Conservation (phyloP, 35 echinoderm and acorn worm genomes). For the Lytechinus pictus region DNA sequence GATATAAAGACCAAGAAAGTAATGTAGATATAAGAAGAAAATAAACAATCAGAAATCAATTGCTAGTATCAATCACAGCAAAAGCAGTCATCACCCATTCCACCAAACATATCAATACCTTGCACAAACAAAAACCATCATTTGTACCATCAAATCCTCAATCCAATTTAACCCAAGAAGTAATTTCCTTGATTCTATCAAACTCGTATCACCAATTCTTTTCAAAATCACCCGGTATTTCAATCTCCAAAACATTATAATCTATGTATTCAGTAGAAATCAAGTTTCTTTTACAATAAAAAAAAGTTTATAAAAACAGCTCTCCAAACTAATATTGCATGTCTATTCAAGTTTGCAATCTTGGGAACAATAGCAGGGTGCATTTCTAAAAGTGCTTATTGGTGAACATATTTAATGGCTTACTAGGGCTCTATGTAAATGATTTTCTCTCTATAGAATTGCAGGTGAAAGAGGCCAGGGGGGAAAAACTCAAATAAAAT, state of each 20-base stretch:
- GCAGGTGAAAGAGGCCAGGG: conserved; percentile 35
- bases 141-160: neutral
- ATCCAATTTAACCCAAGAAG: neutral
- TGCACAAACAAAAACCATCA: neutral
- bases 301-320: conserved; percentile 15
- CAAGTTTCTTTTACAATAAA: neutral
- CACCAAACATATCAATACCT: neutral
- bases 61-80: neutral
- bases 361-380: neutral
- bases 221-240: neutral
- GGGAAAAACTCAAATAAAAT: neutral
- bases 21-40: neutral
- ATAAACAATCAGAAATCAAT: neutral
- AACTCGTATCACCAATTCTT: neutral
- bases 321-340: neutral
- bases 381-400: conserved; percentile 10
- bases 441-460: neutral
- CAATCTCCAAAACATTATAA: neutral
- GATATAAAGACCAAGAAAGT: too few species aligned
- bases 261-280: neutral
- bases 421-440: conserved; percentile 24
- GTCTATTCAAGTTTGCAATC: neutral
- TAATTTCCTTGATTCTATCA: neutral
- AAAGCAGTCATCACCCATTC: neutral
- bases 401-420: conserved; percentile 40